These are phyloP conservation scores for Mustela lutreola DNA, from an alignment of 2,113 vertebrate genomes.

Conservation along the genomic window DNA sequence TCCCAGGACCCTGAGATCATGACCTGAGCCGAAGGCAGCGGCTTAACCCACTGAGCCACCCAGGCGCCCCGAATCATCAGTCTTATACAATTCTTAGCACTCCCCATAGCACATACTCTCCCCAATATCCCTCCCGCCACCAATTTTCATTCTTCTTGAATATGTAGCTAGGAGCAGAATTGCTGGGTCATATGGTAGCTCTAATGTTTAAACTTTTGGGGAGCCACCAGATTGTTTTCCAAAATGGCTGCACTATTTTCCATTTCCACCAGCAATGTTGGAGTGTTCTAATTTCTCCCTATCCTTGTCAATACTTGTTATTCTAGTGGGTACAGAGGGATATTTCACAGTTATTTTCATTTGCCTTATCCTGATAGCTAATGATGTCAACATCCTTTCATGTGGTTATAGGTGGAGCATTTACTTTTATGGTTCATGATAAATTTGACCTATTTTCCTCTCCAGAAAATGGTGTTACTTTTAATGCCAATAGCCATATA, in stretches of 20 bases:
- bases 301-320: neutral
- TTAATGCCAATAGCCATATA: neutral
- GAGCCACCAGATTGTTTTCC: neutral
- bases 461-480: neutral
- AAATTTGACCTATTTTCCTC: neutral
- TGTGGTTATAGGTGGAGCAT: neutral
- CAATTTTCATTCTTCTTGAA: neutral
- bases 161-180: neutral
- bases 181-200: neutral
- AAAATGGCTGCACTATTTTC: neutral
- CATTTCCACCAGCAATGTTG: neutral
- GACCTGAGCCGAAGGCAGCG: no score
- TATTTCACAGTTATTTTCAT: slow-evolving; percentile 13
- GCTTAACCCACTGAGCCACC: no score
- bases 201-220: neutral
- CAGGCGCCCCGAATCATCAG: no score
- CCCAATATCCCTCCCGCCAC: no score
- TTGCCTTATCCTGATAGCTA: neutral
- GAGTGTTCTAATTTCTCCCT: neutral
- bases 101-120: no score
- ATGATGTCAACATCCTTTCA: neutral
- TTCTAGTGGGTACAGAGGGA: neutral
- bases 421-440: slow-evolving; percentile 27
- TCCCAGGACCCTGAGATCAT: no score
- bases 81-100: no score